A percentile compares a stretch with the other conserved stretches of the same genome.
These are phyloP conservation scores for Cantharis nigra DNA, from an alignment of 2,888 invertebrate genomes.

Conservation along the genomic window DNA sequence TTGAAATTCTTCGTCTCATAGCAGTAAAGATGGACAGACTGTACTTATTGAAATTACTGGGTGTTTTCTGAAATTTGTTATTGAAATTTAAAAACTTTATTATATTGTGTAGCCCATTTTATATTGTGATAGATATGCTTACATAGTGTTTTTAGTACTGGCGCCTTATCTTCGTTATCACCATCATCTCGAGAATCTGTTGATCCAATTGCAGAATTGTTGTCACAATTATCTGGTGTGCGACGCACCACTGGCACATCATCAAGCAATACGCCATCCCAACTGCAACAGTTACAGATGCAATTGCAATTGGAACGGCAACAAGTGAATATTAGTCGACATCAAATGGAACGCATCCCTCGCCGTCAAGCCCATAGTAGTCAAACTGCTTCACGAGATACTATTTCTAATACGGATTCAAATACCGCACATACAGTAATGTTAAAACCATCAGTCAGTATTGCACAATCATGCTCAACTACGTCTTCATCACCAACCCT, in stretches of 20 bases:
- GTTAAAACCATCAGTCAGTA: slow-evolving; percentile 50
- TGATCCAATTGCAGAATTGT: slow-evolving; percentile 94
- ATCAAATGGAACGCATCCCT: slow-evolving; percentile 87
- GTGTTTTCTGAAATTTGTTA: not conserved
- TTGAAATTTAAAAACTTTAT: not conserved
- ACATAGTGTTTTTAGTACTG: slow-evolving; percentile 67
- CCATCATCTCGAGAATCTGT: slow-evolving; percentile 91
- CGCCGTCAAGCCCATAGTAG: slow-evolving; percentile 74
- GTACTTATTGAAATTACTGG: not conserved
- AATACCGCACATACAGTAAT: slow-evolving; percentile 44
- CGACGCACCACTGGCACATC: slow-evolving; percentile 64
- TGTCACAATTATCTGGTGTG: slow-evolving; percentile 94
- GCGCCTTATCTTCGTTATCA: slow-evolving; percentile 82
- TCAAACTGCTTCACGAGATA: slow-evolving; percentile 46
- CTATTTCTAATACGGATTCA: slow-evolving; percentile 50
- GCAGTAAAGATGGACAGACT: not conserved
- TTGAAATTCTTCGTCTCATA: too few species aligned
- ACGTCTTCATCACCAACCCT: slow-evolving; percentile 47
- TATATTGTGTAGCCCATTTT: not conserved
- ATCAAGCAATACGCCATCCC: slow-evolving; percentile 70
- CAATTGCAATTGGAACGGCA: slow-evolving; percentile 90
- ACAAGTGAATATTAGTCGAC: slow-evolving; percentile 83
- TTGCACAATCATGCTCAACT: slow-evolving; percentile 46
- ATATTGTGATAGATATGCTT: slow-evolving; percentile 6
- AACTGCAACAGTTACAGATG: slow-evolving; percentile 93